Conservation (phyloP, 1,140 invertebrate species). For the Drosophila murphyi region DNA sequence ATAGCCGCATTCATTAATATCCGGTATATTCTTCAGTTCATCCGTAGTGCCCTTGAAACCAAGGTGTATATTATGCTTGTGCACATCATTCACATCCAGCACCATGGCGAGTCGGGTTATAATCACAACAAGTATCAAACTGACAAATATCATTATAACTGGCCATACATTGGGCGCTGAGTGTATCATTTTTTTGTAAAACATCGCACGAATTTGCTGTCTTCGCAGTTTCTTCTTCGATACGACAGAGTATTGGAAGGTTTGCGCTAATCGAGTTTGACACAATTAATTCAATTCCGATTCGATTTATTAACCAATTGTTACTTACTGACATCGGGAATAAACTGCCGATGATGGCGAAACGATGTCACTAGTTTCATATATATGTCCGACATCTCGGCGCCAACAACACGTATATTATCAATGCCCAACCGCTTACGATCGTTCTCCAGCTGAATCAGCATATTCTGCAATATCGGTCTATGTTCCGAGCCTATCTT, state of each 20-base stretch:
- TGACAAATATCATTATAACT: slow-evolving; percentile 60
- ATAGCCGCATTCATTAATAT: slow-evolving; percentile 53
- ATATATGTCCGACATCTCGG: slow-evolving; percentile 68
- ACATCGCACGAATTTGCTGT: slow-evolving; percentile 65
- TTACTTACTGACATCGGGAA: slow-evolving; percentile 72
- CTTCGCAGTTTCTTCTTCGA: slow-evolving; percentile 51
- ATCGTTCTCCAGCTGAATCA: slow-evolving; percentile 73
- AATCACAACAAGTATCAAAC: slow-evolving; percentile 60
- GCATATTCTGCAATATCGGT: slow-evolving; percentile 51
- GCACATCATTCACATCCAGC: slow-evolving; percentile 31
- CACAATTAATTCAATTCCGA: neutral
- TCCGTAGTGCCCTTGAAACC: slow-evolving; percentile 20
- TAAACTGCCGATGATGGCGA: slow-evolving; percentile 63
- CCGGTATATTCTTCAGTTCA: slow-evolving; percentile 24
- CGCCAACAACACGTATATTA: slow-evolving; percentile 62
- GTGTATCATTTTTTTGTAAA: slow-evolving; percentile 75
- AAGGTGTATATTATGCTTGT: slow-evolving; percentile 41
- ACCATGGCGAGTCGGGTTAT: slow-evolving; percentile 45
- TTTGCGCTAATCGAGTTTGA: slow-evolving; percentile 48
- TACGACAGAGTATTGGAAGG: slow-evolving; percentile 63
- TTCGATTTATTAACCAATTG: neutral
- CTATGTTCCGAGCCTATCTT: slow-evolving; percentile 34
- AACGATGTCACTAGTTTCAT: slow-evolving; percentile 67
- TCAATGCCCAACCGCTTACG: slow-evolving; percentile 65
- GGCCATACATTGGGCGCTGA: slow-evolving; percentile 73